Evolutionary conservation across 2,888 invertebrate species (phyloP).

Genomic region (Ypsolopha scabrella): DNA sequence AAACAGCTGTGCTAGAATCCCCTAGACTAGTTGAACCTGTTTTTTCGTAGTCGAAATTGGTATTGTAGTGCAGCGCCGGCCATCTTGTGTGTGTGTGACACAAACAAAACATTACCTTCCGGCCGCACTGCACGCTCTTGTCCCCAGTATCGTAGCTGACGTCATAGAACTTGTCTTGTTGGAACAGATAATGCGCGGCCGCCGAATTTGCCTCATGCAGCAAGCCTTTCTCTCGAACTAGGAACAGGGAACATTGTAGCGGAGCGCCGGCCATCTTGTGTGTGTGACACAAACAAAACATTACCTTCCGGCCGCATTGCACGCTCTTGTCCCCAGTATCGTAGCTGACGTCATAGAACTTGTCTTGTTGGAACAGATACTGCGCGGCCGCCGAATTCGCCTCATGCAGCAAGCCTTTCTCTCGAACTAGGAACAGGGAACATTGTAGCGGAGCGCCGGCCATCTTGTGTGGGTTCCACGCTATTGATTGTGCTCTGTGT

Average conservation of each 20-base stretch:
- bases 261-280: slow-evolving; percentile 89
- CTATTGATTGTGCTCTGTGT: slow-evolving; percentile 78
- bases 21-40: no score
- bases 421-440: slow-evolving; percentile 75
- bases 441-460: slow-evolving; percentile 85
- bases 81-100: slow-evolving; percentile 92
- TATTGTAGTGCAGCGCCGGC: slow-evolving; percentile 83
- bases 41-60: no score
- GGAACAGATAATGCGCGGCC: slow-evolving; percentile 82
- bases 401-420: slow-evolving; percentile 71
- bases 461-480: slow-evolving; percentile 92
- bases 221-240: slow-evolving; percentile 71
- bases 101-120: slow-evolving; percentile 72
- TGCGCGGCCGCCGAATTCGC: slow-evolving; percentile 79
- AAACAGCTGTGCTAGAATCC: no score
- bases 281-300: slow-evolving; percentile 64
- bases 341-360: slow-evolving; percentile 83
- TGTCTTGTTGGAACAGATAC: slow-evolving; percentile 87
- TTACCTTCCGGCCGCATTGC: slow-evolving; percentile 90
- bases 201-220: slow-evolving; percentile 78
- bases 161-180: slow-evolving; percentile 88
- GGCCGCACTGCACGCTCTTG: slow-evolving; percentile 92
- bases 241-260: slow-evolving; percentile 80
- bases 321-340: slow-evolving; percentile 90
- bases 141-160: slow-evolving; percentile 84